A percentile compares a stretch with the other conserved stretches of the same genome.
Conservation (phyloP, 2,797 vertebrate species). For the Protosalanx chinensis region DNA sequence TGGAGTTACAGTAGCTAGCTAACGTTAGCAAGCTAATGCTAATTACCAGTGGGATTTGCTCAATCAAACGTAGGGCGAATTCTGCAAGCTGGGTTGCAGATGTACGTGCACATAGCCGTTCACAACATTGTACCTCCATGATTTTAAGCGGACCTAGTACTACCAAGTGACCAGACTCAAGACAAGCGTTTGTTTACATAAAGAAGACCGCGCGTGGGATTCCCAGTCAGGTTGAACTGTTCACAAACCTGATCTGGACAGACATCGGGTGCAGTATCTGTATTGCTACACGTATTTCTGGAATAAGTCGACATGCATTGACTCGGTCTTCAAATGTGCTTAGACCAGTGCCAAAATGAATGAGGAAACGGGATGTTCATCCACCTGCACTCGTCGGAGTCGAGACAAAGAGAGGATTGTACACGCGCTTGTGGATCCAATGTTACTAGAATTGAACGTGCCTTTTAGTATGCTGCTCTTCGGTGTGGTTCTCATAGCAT, state of each 20-base stretch:
- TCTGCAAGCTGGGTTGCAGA: background rate
- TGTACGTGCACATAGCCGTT: too few relatives aligned
- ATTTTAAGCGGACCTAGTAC: too few relatives aligned
- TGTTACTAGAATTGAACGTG: background rate
- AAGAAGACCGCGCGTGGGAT: background rate
- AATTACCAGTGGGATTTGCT: background rate
- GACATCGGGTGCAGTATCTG: background rate
- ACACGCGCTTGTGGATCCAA: background rate
- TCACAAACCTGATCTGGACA: background rate
- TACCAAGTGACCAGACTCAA: too few relatives aligned
- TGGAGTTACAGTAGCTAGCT: slow-evolving; percentile 15
- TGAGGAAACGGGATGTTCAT: background rate
- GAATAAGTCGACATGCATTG: background rate
- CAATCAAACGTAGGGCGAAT: background rate
- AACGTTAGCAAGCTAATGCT: slow-evolving; percentile 13
- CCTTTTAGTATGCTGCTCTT: background rate
- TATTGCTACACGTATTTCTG: background rate
- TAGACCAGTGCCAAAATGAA: background rate
- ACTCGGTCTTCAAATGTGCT: background rate
- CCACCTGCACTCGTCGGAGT: background rate
- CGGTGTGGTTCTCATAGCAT: background rate
- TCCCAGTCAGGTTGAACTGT: background rate
- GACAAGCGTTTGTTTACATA: background rate
- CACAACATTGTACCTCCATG: too few relatives aligned
- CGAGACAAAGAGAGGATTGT: background rate